These are phyloP conservation scores for Ommatoiulus sabulosus DNA, from an alignment of 2,888 invertebrate genomes.

Conservation along the genomic window DNA sequence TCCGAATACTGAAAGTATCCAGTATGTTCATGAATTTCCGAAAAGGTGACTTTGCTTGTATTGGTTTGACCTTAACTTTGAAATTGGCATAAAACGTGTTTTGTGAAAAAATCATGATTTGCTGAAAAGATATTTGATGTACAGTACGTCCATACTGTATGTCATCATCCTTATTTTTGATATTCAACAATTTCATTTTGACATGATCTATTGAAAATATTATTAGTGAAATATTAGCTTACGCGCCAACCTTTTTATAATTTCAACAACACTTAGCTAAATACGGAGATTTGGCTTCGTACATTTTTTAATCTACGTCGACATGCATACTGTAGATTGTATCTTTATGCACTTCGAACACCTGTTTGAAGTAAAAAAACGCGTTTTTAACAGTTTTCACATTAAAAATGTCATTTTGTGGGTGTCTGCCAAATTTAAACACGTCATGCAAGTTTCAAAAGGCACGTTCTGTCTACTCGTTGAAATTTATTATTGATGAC, in stretches of 20 bases:
- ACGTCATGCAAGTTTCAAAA: background rate
- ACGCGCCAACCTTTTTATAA: background rate
- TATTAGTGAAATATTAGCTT: background rate
- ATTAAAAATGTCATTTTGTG: background rate
- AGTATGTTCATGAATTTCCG: background rate
- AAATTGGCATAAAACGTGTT: background rate
- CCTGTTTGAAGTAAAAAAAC: background rate
- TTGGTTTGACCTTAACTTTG: background rate
- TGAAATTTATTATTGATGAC: conserved; percentile 12
- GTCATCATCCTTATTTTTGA: background rate
- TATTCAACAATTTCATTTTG: background rate
- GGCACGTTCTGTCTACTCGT: background rate
- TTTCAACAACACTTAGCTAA: background rate
- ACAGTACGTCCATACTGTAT: too few relatives aligned
- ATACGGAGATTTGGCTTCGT: background rate
- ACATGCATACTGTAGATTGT: background rate
- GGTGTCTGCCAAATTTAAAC: background rate
- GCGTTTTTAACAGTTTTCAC: background rate
- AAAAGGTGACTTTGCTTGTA: background rate
- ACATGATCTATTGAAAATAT: background rate
- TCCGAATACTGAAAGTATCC: background rate
- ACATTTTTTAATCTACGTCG: background rate
- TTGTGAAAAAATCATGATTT: background rate
- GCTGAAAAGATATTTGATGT: background rate
- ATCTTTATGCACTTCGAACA: background rate